Evolutionary conservation across 2,797 vertebrate species (phyloP), one percentile per base, ranked within the genome.

Genomic region (Linurgus olivaceus): DNA sequence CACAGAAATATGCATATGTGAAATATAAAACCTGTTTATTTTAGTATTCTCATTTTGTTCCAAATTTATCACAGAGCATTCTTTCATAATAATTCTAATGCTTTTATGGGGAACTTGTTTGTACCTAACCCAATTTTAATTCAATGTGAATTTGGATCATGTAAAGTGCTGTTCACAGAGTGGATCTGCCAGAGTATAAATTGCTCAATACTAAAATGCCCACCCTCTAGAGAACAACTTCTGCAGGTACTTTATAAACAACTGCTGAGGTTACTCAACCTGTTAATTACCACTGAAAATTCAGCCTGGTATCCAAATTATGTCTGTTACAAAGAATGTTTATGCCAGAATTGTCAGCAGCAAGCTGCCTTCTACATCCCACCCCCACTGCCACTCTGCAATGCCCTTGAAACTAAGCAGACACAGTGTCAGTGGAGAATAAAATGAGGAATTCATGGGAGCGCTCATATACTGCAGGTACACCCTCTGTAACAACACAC

Each of bases 371-470:
- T 86, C 86, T 85, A 73, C 45, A 75, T 86, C 55, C 62, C 57
- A 87, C 78, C 90, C 86, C 73, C 76, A 81, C 58, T 48, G 82
- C 68, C 88, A 85, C 61, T 89, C 81, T 37, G 72, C 83, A 95
- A 94, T 51, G 94, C 84, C 95, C 95, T 97, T 96, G 95, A 95
- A 97, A 87, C 65, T 83, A 67, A 91, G 66, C 86, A 96, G 81
- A 71, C 57, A 52, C 10, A 40, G 65, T 74, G 78, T 62, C 84
- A 83, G 74, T 71, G 91, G 89, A 87, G 86, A 96, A 93, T 83
- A 95, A 93, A 96, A 85, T 42, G 61, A 97, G 59, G 90, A 94
- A 92, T 91, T 94, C 86, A 90, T 86, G 75, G 84, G 74, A 92
- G 88, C 72, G 11, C 57, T 76, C 77, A 44, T 23, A 92, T 71